Conservation (phyloP, 2,113 vertebrate genomes). For the Triplophysa rosa region DNA sequence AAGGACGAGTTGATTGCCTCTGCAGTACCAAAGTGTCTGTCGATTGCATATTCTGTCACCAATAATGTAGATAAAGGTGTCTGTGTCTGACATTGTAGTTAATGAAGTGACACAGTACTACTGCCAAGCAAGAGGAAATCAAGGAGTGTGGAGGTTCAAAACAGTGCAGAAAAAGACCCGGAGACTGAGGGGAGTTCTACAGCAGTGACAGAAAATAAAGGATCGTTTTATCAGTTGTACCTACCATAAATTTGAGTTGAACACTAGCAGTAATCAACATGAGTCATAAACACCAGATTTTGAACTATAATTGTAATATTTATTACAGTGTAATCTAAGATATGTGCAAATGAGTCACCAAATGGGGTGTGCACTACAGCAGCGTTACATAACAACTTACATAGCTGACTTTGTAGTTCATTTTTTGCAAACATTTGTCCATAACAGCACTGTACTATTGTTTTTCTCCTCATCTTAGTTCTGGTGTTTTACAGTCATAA, state of each 20-base stretch:
- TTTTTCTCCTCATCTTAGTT: not conserved
- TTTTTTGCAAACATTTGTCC: not conserved
- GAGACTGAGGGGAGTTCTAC: not conserved
- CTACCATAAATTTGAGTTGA: no score
- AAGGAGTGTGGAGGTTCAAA: conserved; percentile 40
- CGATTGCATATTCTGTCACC: conserved; percentile 7
- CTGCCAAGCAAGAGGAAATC: conserved; percentile 1
- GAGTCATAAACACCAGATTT: no score
- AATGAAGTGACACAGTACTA: conserved; percentile 53
- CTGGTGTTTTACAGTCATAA: not conserved
- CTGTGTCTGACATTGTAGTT: conserved; percentile 61
- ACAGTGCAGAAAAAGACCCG: not conserved
- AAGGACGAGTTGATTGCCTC: conserved; percentile 31
- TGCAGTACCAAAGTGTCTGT: conserved; percentile 18
- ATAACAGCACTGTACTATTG: not conserved
- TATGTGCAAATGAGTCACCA: not conserved
- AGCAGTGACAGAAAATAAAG: not conserved
- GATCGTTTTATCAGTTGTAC: not conserved
- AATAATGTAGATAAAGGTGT: conserved; percentile 26
- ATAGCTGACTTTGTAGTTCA: not conserved
- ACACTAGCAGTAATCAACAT: no score
- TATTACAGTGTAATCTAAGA: no score
- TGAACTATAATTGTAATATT: no score
- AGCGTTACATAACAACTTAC: not conserved
- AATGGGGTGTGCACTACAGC: not conserved